Conservation (phyloP, 1,140 invertebrate genomes). For the Trypoxylus dichotomus region DNA sequence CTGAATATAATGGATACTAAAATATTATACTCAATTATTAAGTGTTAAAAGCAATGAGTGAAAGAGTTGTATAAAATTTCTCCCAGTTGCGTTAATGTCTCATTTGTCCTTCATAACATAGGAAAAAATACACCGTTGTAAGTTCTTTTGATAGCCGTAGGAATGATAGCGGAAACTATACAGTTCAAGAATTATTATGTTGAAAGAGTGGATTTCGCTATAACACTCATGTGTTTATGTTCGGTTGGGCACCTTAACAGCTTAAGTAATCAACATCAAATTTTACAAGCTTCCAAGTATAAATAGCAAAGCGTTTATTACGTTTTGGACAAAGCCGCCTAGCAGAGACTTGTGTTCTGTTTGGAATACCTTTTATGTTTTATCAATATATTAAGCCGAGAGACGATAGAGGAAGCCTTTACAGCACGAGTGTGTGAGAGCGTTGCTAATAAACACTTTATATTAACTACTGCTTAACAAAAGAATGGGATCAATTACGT, state of each 20-base stretch:
- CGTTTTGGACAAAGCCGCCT: not conserved
- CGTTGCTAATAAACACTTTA: too few species aligned
- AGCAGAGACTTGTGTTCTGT: not conserved
- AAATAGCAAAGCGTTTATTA: not conserved
- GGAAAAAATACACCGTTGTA: not conserved
- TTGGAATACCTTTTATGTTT: not conserved
- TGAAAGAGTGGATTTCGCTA: not conserved
- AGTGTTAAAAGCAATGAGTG: not conserved
- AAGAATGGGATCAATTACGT: too few species aligned
- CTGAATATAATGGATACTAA: not conserved
- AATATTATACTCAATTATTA: not conserved
- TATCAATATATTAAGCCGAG: not conserved
- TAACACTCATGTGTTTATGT: constrained; percentile 2
- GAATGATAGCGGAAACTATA: not conserved
- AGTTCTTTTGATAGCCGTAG: not conserved
- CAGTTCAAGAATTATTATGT: not conserved
- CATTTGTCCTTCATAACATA: not conserved
- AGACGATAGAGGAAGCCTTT: not conserved
- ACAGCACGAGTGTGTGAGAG: too few species aligned
- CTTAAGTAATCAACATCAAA: not conserved
- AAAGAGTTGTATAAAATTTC: not conserved
- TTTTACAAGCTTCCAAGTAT: not conserved
- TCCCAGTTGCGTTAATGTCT: not conserved
- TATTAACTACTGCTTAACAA: too few species aligned
- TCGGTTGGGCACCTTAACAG: not conserved